Percentiles rank a stretch among this genome's conserved stretches.
Conservation (phyloP, 2,113 vertebrate species). For the Amphiprion ocellaris region DNA sequence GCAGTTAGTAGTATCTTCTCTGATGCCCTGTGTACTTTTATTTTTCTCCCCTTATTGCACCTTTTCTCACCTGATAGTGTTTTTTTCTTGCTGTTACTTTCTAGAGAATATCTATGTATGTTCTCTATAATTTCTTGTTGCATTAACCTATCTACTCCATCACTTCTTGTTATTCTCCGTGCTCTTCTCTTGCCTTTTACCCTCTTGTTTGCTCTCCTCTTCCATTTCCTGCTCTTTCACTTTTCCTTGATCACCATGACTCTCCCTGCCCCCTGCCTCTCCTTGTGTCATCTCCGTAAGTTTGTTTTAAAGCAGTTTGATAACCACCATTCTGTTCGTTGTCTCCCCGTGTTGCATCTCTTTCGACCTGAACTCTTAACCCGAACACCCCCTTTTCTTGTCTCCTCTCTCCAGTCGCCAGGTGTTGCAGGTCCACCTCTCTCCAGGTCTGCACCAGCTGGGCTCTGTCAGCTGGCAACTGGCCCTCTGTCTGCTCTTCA, state of each 20-base stretch:
- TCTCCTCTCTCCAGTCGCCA: constrained; percentile 86
- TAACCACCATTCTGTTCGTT: not conserved
- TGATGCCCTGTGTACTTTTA: not conserved
- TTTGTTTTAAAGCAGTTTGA: not conserved
- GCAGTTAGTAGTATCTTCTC: not conserved
- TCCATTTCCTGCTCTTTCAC: constrained; percentile 8
- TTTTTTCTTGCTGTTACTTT: not conserved
- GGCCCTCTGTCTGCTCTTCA: constrained; percentile 93
- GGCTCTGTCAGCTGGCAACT: constrained; percentile 96
- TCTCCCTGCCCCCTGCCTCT: not conserved
- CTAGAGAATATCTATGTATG: not conserved
- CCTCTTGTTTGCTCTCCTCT: not conserved
- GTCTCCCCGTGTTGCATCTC: not conserved
- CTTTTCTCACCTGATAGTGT: not conserved
- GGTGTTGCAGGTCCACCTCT: constrained; percentile 93
- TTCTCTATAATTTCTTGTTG: not conserved
- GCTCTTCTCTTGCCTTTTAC: constrained; percentile 1
- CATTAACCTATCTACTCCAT: constrained; percentile 7
- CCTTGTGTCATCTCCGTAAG: not conserved
- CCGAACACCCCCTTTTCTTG: not conserved
- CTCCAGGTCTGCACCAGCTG: constrained; percentile 92
- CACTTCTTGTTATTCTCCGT: not conserved
- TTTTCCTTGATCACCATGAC: not conserved
- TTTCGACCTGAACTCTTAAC: not conserved
- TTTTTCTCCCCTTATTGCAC: not conserved